Conservation (phyloP, 2,888 invertebrate genomes). For the Apantesis nais region DNA sequence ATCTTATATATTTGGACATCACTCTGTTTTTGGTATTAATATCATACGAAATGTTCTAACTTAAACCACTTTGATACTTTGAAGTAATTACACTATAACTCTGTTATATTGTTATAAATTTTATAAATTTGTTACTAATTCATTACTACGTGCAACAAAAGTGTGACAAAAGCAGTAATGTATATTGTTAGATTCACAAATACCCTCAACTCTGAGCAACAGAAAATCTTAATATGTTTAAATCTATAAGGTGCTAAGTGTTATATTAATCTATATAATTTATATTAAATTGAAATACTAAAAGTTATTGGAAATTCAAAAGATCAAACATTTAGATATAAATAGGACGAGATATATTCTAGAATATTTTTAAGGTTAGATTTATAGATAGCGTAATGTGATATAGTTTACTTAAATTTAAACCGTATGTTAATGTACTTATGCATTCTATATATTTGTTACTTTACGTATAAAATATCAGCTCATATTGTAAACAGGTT, state of each 20-base stretch:
- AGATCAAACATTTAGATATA: neutral
- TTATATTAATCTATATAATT: neutral
- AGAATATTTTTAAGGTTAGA: constrained; percentile 3
- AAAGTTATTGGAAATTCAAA: neutral
- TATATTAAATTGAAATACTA: neutral
- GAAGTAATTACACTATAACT: too few species aligned
- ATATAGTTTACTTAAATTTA: constrained; percentile 9
- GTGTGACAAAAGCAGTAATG: neutral
- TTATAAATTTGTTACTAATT: too few species aligned
- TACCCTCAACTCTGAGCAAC: neutral
- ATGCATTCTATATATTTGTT: neutral
- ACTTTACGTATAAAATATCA: neutral
- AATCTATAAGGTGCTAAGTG: neutral
- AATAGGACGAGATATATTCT: constrained; percentile 1
- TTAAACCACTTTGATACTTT: too few species aligned
- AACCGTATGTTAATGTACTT: constrained; percentile 7
- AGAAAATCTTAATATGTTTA: neutral
- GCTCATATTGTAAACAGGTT: neutral
- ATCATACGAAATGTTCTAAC: neutral
- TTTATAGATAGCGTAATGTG: constrained; percentile 7
- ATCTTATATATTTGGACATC: neutral
- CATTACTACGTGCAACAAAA: neutral
- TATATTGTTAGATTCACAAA: neutral
- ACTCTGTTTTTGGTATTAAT: neutral
- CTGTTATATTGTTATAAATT: too few species aligned